Conservation (phyloP, 2,113 vertebrate genomes). For the Labrus mixtus region DNA sequence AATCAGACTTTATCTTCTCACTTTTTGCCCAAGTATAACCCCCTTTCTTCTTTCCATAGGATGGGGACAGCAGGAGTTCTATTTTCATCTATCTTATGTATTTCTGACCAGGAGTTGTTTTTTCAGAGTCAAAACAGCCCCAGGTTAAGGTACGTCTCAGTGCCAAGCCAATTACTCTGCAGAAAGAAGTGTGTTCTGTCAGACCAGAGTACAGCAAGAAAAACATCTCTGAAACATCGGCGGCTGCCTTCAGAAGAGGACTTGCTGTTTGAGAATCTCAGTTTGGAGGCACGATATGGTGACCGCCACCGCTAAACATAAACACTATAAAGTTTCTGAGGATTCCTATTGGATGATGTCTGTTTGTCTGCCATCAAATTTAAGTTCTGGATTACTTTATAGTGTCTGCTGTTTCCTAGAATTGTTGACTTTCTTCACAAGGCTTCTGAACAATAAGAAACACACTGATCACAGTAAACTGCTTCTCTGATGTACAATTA, state of each 20-base stretch:
- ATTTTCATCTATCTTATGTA: conserved; percentile 38
- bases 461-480: not conserved
- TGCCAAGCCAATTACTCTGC: conserved; percentile 40
- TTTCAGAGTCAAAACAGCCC: conserved; percentile 38
- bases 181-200: conserved; percentile 38
- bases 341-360: not conserved
- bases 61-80: conserved; percentile 4
- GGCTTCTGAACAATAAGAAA: not conserved
- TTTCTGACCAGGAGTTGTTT: conserved; percentile 41
- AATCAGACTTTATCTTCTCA: conserved; percentile 7
- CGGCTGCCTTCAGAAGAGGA: not conserved
- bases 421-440: not conserved
- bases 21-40: not conserved
- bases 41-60: not conserved
- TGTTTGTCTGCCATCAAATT: not conserved
- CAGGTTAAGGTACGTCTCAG: conserved; percentile 27
- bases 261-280: not conserved
- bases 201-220: conserved; percentile 18
- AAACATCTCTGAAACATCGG: conserved; percentile 24
- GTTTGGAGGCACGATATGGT: not conserved
- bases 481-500: not conserved
- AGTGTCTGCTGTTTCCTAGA: not conserved
- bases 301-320: not conserved
- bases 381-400: not conserved
- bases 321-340: not conserved